These are phyloP conservation scores for Botia almorhae DNA, from an alignment of 2,797 vertebrate genomes.

Conservation along the genomic window DNA sequence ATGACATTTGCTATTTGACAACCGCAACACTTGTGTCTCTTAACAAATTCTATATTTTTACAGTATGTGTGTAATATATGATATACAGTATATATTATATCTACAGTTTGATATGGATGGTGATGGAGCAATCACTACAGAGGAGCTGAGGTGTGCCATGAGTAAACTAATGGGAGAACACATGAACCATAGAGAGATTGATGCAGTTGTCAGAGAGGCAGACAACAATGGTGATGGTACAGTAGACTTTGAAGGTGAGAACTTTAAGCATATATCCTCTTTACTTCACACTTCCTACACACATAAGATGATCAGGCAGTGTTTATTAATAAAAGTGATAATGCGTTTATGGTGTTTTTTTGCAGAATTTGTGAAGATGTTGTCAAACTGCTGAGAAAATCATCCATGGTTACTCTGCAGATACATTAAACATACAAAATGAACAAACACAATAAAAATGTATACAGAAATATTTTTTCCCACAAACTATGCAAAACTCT, in stretches of 20 bases:
- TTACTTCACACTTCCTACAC: not conserved
- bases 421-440: not conserved
- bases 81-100: too few species aligned
- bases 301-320: not conserved
- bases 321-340: not conserved
- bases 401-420: constrained; percentile 29
- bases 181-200: constrained; percentile 89
- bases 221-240: constrained; percentile 95
- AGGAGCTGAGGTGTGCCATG: constrained; percentile 92
- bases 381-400: constrained; percentile 74
- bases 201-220: constrained; percentile 91
- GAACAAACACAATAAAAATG: not conserved
- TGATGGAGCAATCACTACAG: constrained; percentile 95
- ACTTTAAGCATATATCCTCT: not conserved
- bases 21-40: not conserved
- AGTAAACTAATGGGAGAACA: constrained; percentile 93
- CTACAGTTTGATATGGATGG: constrained; percentile 93
- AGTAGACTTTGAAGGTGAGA: constrained; percentile 95
- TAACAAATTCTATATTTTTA: not conserved
- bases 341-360: constrained; percentile 32
- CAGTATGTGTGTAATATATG: too few species aligned
- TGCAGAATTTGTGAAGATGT: constrained; percentile 83
- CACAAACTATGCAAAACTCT: constrained; percentile 13
- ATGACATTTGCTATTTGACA: too few species aligned
- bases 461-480: not conserved